A percentile compares a stretch with the other conserved stretches of the same genome.
These are phyloP conservation scores for Chaunax sp. DNA, from an alignment of 2,797 vertebrate genomes.

Conservation along the genomic window DNA sequence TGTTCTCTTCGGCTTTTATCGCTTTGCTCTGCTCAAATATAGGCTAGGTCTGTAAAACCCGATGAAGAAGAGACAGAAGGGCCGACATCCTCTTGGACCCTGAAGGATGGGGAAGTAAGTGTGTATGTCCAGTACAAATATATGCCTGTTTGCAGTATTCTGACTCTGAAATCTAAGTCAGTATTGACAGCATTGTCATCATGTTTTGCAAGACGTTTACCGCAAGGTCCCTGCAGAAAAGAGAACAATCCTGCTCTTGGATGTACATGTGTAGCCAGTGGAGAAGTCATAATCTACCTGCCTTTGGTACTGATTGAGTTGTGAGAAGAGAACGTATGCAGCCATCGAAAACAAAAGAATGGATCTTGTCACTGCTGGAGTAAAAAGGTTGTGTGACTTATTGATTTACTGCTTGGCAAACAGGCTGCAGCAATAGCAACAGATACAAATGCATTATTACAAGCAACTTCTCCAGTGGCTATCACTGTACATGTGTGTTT, in stretches of 20 bases:
- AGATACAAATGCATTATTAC: constrained; percentile 10
- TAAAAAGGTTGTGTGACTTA: neutral
- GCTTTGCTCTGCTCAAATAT: constrained; percentile 84
- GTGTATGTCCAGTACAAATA: constrained; percentile 5
- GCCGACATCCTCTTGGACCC: constrained; percentile 69
- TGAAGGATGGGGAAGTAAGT: constrained; percentile 82
- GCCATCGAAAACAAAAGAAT: neutral
- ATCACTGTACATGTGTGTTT: neutral
- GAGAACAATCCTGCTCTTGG: neutral
- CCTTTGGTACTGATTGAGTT: neutral
- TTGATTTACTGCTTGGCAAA: neutral
- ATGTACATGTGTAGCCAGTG: constrained; percentile 12
- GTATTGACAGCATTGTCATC: neutral
- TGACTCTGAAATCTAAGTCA: neutral
- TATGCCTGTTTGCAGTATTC: neutral
- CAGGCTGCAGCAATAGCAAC: constrained; percentile 5
- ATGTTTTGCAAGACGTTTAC: constrained; percentile 1
- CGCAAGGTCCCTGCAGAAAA: neutral
- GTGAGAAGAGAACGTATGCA: neutral
- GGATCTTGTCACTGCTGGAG: neutral
- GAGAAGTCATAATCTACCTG: constrained; percentile 1
- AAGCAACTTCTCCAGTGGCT: constrained; percentile 18
- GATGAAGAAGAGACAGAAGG: constrained; percentile 62
- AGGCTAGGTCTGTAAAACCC: constrained; percentile 82
- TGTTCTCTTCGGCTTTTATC: constrained; percentile 61